A percentile compares a stretch with the other conserved stretches of the same genome.
These are phyloP conservation scores for Heliconius aoede DNA, from an alignment of 2,888 invertebrate species.

Conservation along the genomic window DNA sequence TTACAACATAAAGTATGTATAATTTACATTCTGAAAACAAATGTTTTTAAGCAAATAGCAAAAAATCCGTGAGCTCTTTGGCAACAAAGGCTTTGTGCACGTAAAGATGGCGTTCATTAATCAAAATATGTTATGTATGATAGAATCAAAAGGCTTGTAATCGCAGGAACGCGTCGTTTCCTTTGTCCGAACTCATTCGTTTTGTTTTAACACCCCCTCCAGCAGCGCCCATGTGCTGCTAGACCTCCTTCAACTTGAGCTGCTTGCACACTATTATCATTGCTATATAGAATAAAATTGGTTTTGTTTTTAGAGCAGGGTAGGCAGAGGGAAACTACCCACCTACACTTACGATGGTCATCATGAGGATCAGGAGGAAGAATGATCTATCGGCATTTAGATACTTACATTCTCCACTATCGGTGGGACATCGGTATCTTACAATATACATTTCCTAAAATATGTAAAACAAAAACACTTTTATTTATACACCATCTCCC, in stretches of 20 bases:
- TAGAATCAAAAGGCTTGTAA: constrained; percentile 76
- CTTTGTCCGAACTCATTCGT: constrained; percentile 82
- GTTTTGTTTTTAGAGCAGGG: background rate
- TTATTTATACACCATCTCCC: too few species aligned
- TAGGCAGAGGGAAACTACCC: too few species aligned
- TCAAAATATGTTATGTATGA: constrained; percentile 80
- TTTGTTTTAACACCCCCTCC: constrained; percentile 83
- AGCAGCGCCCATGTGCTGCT: constrained; percentile 74
- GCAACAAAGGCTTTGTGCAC: constrained; percentile 48
- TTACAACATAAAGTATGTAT: constrained; percentile 18
- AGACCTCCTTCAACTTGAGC: constrained; percentile 68
- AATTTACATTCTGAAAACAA: constrained; percentile 33
- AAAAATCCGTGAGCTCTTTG: constrained; percentile 39
- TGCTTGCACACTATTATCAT: constrained; percentile 51
- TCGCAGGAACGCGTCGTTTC: constrained; percentile 73
- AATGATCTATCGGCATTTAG: too few species aligned
- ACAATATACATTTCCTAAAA: too few species aligned
- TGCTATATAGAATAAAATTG: constrained; percentile 31
- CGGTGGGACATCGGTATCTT: too few species aligned
- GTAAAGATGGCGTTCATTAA: constrained; percentile 68
- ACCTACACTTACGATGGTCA: too few species aligned
- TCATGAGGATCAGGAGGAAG: too few species aligned
- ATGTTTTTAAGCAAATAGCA: constrained; percentile 38
- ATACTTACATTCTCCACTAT: too few species aligned
- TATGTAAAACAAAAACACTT: too few species aligned